These are phyloP conservation scores for Phoenicopterus ruber DNA, from an alignment of 2,113 vertebrate species.

Conservation along the genomic window DNA sequence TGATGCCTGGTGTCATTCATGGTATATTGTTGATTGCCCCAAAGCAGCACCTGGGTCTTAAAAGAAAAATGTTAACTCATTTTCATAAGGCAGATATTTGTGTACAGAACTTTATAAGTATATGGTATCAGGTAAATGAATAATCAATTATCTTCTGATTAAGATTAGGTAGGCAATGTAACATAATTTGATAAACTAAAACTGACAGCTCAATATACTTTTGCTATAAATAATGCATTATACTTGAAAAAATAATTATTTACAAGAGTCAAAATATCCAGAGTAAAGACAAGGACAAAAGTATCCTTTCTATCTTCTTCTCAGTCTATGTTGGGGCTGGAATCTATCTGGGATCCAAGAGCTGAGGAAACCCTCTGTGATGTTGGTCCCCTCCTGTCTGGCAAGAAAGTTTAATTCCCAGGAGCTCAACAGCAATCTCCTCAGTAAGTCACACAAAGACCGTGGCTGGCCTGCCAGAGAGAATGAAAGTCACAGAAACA, in stretches of 20 bases:
- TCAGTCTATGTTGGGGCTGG: neutral
- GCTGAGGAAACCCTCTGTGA: neutral
- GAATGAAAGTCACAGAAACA: neutral
- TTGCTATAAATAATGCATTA: neutral
- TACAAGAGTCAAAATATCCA: neutral
- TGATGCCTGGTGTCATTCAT: constrained; percentile 67
- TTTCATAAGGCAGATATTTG: neutral
- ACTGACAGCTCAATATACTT: neutral
- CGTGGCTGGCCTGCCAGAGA: accelerated
- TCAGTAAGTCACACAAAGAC: neutral
- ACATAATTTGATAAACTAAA: neutral
- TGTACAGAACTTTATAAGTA: neutral
- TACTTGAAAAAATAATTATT: neutral
- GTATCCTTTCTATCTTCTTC: neutral
- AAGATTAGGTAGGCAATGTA: neutral
- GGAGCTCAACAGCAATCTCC: neutral
- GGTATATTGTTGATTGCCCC: neutral
- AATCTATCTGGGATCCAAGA: neutral
- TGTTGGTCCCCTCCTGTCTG: neutral
- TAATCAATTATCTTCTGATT: neutral
- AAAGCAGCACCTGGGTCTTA: neutral
- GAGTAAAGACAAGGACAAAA: neutral
- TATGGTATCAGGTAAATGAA: neutral
- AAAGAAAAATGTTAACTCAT: neutral
- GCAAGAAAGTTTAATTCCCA: neutral